Conservation (phyloP, 2,113 vertebrate genomes). For the Falcunculus frontatus region DNA sequence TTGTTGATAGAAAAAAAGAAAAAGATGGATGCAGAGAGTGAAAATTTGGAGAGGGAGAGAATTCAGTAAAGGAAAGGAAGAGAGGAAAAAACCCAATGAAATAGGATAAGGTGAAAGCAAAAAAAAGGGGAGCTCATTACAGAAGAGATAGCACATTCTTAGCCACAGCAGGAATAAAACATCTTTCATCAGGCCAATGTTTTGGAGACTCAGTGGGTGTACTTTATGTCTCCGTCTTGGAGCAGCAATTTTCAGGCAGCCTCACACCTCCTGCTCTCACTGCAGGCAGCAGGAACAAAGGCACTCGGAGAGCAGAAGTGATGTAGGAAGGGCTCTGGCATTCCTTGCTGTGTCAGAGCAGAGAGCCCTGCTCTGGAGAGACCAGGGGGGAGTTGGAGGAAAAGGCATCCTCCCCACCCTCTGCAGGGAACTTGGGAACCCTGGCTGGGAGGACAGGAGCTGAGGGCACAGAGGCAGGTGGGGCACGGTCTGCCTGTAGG, state of each 20-base stretch:
- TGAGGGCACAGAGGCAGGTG: not conserved
- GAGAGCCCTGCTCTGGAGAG: not conserved
- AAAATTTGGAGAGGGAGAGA: not conserved
- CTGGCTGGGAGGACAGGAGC: not conserved
- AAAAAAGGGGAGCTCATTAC: not conserved
- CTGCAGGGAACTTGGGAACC: not conserved
- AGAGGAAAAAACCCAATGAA: not conserved
- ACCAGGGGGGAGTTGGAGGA: not conserved
- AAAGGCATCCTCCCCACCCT: not conserved
- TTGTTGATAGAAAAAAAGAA: not conserved
- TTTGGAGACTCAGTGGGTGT: not conserved
- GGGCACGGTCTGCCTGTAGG: not conserved
- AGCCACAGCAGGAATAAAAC: not conserved
- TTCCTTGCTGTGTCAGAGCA: not conserved
- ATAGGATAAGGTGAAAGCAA: conserved; percentile 14
- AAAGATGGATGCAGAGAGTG: not conserved
- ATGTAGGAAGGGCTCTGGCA: not conserved
- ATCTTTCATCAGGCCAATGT: not conserved
- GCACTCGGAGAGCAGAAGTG: not conserved
- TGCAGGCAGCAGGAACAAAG: not conserved
- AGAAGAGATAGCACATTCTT: not conserved
- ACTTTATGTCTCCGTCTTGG: not conserved
- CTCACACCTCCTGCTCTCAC: not conserved
- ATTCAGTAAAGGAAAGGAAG: not conserved
- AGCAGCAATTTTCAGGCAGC: not conserved